Evolutionary conservation across 2,797 vertebrate genomes (phyloP).

Genomic region (Diglossa cyanea): DNA sequence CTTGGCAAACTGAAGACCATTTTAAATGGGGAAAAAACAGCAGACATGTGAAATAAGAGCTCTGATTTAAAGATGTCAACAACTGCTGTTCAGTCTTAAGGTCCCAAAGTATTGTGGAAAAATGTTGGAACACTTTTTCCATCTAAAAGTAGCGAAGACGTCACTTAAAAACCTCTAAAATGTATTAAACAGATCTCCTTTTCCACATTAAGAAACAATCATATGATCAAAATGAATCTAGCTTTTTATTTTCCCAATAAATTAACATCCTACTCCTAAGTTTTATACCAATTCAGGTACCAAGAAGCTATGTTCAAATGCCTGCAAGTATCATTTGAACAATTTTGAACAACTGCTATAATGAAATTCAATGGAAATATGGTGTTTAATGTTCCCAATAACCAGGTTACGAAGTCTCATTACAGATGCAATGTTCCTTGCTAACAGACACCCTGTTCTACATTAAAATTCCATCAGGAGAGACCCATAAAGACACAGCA

Average conservation of each 20-base stretch:
- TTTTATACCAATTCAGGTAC: not conserved
- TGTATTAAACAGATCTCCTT: constrained; percentile 49
- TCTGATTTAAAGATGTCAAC: constrained; percentile 53
- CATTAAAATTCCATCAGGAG: not conserved
- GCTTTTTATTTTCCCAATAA: not conserved
- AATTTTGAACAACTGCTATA: not conserved
- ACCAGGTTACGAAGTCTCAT: not conserved
- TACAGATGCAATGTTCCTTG: not conserved
- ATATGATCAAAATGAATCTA: not conserved
- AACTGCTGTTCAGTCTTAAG: constrained; percentile 37
- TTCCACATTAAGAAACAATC: constrained; percentile 27
- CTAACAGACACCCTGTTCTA: not conserved
- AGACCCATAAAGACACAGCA: not conserved
- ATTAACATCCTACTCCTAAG: not conserved
- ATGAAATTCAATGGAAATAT: not conserved
- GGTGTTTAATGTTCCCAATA: not conserved
- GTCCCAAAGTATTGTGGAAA: constrained; percentile 42
- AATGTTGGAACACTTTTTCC: constrained; percentile 41
- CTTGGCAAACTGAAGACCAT: constrained; percentile 14
- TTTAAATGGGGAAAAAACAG: constrained; percentile 24
- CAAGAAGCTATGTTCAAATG: not conserved
- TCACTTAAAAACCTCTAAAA: constrained; percentile 28
- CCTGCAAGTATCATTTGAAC: not conserved
- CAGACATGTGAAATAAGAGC: constrained; percentile 42
- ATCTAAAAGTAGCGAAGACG: constrained; percentile 10